A percentile compares a stretch with the other conserved stretches of the same genome.
Evolutionary conservation across 2,797 vertebrate genomes (phyloP).

Genomic region (Cynodonichthys magdalenae): DNA sequence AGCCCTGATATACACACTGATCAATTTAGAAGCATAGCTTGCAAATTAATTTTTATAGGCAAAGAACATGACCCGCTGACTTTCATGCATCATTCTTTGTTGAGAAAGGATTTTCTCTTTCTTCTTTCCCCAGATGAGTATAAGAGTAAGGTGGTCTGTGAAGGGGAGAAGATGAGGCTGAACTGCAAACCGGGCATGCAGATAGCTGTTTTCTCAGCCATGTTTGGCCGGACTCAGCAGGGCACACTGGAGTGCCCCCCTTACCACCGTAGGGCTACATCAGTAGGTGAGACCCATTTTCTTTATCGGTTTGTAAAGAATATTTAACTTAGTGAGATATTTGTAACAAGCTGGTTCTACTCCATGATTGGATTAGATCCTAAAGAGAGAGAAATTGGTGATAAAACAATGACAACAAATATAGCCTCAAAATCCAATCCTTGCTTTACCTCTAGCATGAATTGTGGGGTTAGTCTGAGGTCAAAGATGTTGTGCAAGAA

Average conservation of each 20-base stretch:
- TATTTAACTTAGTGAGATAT: neutral
- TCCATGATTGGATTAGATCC: too few relatives aligned
- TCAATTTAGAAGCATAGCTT: too few relatives aligned
- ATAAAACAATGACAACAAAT: too few relatives aligned
- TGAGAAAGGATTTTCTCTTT: neutral
- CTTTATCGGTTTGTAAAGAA: neutral
- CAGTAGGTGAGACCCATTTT: slow-evolving; percentile 80
- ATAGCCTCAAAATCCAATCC: too few relatives aligned
- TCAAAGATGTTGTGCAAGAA: slow-evolving; percentile 9
- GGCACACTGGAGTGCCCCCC: slow-evolving; percentile 88
- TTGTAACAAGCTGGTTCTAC: neutral
- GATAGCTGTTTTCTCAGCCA: slow-evolving; percentile 88
- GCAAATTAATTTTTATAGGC: too few relatives aligned
- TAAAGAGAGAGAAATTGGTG: too few relatives aligned
- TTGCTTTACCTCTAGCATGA: slow-evolving; percentile 1
- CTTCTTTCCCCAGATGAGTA: slow-evolving; percentile 82
- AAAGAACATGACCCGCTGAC: too few relatives aligned
- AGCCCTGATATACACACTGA: too few relatives aligned
- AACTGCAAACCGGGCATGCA: slow-evolving; percentile 90
- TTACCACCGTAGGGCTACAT: slow-evolving; percentile 79
- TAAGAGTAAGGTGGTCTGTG: slow-evolving; percentile 91
- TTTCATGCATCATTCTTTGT: too few relatives aligned
- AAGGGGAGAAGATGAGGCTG: slow-evolving; percentile 88
- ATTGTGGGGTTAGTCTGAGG: slow-evolving; percentile 26
- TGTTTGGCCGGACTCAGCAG: slow-evolving; percentile 87